A percentile compares a stretch with the other conserved stretches of the same genome.
Evolutionary conservation across 1,140 invertebrate genomes (phyloP).

Genomic region (Saccostrea cuccullata): DNA sequence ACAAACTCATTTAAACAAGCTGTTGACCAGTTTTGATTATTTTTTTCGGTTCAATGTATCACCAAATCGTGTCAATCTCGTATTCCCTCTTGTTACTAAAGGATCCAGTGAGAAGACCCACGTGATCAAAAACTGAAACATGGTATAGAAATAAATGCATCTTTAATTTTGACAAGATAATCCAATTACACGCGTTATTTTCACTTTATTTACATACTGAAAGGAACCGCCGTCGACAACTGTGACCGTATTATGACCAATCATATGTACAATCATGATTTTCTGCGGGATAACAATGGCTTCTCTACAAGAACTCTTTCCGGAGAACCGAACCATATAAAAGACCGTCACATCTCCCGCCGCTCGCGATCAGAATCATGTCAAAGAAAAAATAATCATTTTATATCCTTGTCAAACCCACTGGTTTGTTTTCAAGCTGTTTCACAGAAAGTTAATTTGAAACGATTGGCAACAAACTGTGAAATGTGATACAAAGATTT

Average conservation of each 20-base stretch:
- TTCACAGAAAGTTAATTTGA: conserved; percentile 24
- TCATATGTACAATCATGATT: conserved; percentile 25
- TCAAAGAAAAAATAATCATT: conserved; percentile 30
- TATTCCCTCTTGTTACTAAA: background rate
- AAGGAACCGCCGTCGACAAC: conserved; percentile 4
- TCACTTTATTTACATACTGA: conserved; percentile 25
- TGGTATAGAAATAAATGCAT: conserved; percentile 1
- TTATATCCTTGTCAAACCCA: background rate
- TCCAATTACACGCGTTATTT: conserved; percentile 33
- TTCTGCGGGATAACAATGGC: conserved; percentile 7
- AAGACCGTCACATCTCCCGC: conserved; percentile 10
- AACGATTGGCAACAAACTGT: background rate
- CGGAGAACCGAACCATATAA: conserved; percentile 25
- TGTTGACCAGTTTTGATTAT: background rate
- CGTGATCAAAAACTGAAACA: background rate
- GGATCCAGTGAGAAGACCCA: background rate
- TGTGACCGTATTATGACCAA: conserved; percentile 15
- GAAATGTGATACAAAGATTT: conserved; percentile 19
- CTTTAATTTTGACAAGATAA: conserved; percentile 23
- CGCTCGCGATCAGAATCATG: conserved; percentile 17
- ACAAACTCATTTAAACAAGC: background rate
- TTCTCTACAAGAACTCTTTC: conserved; percentile 18
- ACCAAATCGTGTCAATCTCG: background rate
- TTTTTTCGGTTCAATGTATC: background rate
- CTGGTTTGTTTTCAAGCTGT: conserved; percentile 26